phyloP scores from a whole-genome alignment of 2,113 vertebrate species.

The Paradisaea rubra region DNA sequence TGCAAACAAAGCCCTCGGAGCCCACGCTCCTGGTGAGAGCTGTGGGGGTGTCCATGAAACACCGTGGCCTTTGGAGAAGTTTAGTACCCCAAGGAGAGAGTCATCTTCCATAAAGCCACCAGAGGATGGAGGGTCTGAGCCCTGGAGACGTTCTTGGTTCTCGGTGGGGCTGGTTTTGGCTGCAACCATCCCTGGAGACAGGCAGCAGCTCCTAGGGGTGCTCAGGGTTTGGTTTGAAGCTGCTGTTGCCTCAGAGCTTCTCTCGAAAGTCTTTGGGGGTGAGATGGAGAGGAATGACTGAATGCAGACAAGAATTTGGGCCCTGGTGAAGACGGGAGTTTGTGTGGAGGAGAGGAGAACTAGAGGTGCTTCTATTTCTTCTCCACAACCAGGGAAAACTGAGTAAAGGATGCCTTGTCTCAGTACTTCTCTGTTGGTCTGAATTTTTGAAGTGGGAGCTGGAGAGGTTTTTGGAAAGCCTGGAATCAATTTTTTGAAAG shows the following conservation, averaged over 20 bases:
- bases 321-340: neutral
- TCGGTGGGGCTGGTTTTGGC: rapidly evolving
- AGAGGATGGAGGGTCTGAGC: neutral
- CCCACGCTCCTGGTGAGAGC: neutral
- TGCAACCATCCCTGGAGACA: neutral
- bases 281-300: neutral
- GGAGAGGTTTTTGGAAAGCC: neutral
- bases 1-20: neutral
- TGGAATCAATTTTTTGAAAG: conserved; percentile 13
- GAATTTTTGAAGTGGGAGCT: neutral
- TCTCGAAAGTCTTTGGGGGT: neutral
- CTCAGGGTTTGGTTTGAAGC: neutral
- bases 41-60: neutral
- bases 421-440: neutral
- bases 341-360: neutral
- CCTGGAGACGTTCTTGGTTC: neutral
- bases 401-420: neutral
- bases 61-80: neutral
- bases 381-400: neutral
- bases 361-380: neutral
- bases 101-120: neutral
- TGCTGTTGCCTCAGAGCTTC: neutral
- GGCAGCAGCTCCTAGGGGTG: neutral
- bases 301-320: neutral
- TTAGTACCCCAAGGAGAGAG: neutral